Evolutionary conservation across 2,888 invertebrate genomes (phyloP).

Genomic region (Aspidapion aeneum): DNA sequence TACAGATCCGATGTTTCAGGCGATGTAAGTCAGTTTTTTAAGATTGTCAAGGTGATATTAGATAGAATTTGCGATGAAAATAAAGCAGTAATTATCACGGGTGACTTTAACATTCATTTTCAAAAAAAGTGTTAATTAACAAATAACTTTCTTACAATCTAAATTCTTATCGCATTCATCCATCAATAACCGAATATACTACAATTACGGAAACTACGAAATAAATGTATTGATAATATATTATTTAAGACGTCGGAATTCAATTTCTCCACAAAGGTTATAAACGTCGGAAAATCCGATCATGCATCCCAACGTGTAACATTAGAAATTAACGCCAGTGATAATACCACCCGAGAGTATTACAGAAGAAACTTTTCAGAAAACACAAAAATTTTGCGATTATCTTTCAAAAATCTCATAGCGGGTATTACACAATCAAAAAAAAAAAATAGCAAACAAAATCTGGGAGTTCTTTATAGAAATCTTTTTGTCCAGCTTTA

Average conservation of each 20-base stretch:
- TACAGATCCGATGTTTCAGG: background rate
- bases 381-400: background rate
- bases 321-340: background rate
- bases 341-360: background rate
- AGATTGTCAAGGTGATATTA: background rate
- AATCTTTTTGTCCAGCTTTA: background rate
- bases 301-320: background rate
- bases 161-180: background rate
- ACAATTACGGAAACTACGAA: background rate
- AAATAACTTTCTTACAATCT: background rate
- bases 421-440: background rate
- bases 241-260: background rate
- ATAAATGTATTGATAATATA: background rate
- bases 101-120: background rate
- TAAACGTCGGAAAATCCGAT: background rate
- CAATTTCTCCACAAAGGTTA: background rate
- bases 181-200: background rate
- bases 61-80: background rate
- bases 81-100: background rate
- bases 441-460: background rate
- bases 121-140: background rate
- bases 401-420: background rate
- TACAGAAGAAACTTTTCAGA: background rate
- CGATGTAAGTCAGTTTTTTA: background rate
- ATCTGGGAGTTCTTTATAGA: background rate